Base-by-base conservation (phyloP, 2,888 invertebrate genomes). In the Netelia virgata region DNA sequence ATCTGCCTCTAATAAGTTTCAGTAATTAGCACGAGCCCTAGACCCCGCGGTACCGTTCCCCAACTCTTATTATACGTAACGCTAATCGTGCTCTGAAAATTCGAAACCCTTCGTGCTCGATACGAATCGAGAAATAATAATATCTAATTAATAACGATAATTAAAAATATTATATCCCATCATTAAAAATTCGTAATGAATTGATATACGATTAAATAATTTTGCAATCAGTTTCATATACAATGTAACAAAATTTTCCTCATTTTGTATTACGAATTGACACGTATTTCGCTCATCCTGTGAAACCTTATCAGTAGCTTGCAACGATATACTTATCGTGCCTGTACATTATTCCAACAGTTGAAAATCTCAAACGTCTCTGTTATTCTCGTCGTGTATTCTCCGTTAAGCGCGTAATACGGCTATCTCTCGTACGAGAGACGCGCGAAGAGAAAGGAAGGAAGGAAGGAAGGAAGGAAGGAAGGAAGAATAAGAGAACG, bases 1-100 rank as follows among this genome's bases (percentile, higher is more conserved):
- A 75, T 63, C 75, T 41, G 28, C 55, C 75, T 75, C 77, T 84
- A 77, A 81, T 84, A 77, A 84, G 84, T 84, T 84, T 77, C 43
- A 68, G 76, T 68, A 84, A 84, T 84, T 84, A 84, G 77, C 72
- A 23, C 23, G 59, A 76, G 61, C 76, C 76, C 73, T 47, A 53
- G 41, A 2, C 41, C 61, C 69, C 41, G n/a, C 14, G 6, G 75
- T 80, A 80, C 72, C 64, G 72, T 70, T 83, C 50, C 23, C 50
- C 23, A 47, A 64, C 66, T 69, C 11, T 73, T 80, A 50, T 64
- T 75, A 53, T 75, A 53, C 16, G 10, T 41, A 47, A 28, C 20
- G 43, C 6, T n/a, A 57, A 76, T 53, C 18, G 18, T 55, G 64
- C 18, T 18, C 14, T n/a, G n/a, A 53, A 75, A 75, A 55, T 64